A percentile compares a stretch with the other conserved stretches of the same genome.
These are phyloP conservation scores for Sphaeramia orbicularis DNA, from an alignment of 2,797 vertebrate genomes.

Conservation along the genomic window DNA sequence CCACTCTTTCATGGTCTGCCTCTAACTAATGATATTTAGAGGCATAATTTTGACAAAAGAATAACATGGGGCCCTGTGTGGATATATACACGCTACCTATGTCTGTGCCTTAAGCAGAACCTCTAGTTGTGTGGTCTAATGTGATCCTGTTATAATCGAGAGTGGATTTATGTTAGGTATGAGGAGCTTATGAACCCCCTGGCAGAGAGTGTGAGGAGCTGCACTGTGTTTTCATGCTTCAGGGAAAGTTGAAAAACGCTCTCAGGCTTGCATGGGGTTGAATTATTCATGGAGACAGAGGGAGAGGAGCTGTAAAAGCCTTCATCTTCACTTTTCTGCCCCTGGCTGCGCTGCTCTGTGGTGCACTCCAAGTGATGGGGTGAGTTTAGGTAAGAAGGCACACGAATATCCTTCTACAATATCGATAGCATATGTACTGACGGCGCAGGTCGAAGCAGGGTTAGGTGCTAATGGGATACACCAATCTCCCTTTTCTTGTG, in stretches of 20 bases:
- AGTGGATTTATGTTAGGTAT: slow-evolving; percentile 59
- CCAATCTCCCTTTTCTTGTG: slow-evolving; percentile 1
- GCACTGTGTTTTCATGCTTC: slow-evolving; percentile 65
- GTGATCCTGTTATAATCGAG: slow-evolving; percentile 57
- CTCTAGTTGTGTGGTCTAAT: slow-evolving; percentile 61
- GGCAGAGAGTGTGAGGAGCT: slow-evolving; percentile 44
- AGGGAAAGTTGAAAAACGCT: slow-evolving; percentile 63
- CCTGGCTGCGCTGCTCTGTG: slow-evolving; percentile 40
- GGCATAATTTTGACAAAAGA: slow-evolving; percentile 10
- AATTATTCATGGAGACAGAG: slow-evolving; percentile 71
- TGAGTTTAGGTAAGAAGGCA: slow-evolving; percentile 49
- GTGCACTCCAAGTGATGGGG: slow-evolving; percentile 43
- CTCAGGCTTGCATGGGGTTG: slow-evolving; percentile 56
- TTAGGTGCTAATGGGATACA: background rate
- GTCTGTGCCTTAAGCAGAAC: slow-evolving; percentile 31
- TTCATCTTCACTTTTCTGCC: slow-evolving; percentile 63
- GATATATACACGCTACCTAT: slow-evolving; percentile 43
- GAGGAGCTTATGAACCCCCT: slow-evolving; percentile 58
- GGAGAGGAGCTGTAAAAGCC: slow-evolving; percentile 66
- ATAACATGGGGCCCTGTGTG: background rate
- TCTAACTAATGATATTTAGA: background rate
- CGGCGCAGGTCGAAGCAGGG: background rate
- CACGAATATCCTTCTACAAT: slow-evolving; percentile 23
- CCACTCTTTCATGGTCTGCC: too few relatives aligned
- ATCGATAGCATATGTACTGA: slow-evolving; percentile 22